phyloP scores from a whole-genome alignment of 2,797 vertebrate genomes.

The Pterois miles region DNA sequence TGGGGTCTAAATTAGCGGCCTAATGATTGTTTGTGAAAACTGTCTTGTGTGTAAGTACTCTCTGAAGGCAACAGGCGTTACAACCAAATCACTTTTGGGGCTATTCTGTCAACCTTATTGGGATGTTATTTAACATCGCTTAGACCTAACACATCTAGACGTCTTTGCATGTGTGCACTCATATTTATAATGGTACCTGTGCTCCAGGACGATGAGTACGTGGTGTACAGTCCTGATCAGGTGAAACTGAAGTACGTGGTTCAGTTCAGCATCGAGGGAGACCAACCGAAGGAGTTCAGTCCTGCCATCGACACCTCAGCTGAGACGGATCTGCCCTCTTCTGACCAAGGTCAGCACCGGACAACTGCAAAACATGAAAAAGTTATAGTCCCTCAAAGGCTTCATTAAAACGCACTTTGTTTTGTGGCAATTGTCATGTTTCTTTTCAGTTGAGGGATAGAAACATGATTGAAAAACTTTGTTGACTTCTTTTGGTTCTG shows the following conservation, averaged over 20 bases:
- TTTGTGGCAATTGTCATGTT: not conserved
- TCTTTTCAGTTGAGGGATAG: not conserved
- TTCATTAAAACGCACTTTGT: too few relatives aligned
- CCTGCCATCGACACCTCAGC: constrained; percentile 49
- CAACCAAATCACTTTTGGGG: too few relatives aligned
- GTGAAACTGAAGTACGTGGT: constrained; percentile 88
- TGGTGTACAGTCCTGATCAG: constrained; percentile 88
- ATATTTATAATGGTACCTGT: not conserved
- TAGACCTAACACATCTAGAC: not conserved
- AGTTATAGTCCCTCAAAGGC: not conserved
- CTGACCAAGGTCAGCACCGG: constrained; percentile 29
- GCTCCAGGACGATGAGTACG: constrained; percentile 89
- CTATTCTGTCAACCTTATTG: too few relatives aligned
- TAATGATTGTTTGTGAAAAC: not conserved
- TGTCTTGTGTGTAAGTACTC: not conserved
- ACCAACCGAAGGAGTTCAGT: constrained; percentile 81
- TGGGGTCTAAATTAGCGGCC: too few relatives aligned
- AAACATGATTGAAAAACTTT: not conserved
- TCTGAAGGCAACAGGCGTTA: too few relatives aligned
- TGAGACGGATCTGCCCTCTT: constrained; percentile 11
- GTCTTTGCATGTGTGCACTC: not conserved
- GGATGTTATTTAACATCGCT: not conserved
- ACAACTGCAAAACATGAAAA: not conserved
- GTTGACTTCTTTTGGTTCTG: not conserved
- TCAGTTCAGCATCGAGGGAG: constrained; percentile 80